Base-by-base conservation (phyloP, 1,140 invertebrate species). In the Papilio machaon region DNA sequence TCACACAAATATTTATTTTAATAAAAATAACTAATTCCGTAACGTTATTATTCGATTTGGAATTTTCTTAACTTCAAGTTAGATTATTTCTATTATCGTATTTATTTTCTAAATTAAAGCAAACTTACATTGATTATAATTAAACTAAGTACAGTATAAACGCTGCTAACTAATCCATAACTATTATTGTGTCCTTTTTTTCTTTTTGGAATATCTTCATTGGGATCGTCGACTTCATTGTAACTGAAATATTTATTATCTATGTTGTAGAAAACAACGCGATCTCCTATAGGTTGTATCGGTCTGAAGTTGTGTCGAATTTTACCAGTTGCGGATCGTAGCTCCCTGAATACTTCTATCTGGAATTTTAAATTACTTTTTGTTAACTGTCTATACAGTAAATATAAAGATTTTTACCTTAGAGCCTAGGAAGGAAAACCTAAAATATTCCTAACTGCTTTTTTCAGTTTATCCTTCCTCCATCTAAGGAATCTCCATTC, bases 261-360 rank as follows among this genome's bases (percentile, higher is more conserved):
- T 9, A 94, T 91, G 77, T 96, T 96, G 79, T 95, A 95, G 83
- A 92, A 95, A 15, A 97, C 95, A 2, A 89, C 88, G 81, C 97
- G 95, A 81, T 96, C 96, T 30, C 96, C 95, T 0, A 97, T 92
- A 0, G 97, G 96, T 88, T 98, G 97, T 30, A 97, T 95, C 1
- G 97, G 97, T 23, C 97, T 95, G 89, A 97, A 97, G 87, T 98
- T 98, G 85, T 97, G 97, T 1, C 95, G 96, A 73, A 98, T 87
- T 80, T 95, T 93, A 15, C 97, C 97, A 79, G 96, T 95, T 43
- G 95, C 92, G 1, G 95, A 96, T 54, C 95, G 93, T n/a, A 98
- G 91, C 54, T 96, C 95, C n/a, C 98, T 95, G 86, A 98, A 98
- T 58, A 95, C 95, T 82, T 96, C 96, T 54, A 98, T 95, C 97